Base-by-base conservation (phyloP, 2,888 invertebrate species). In the Drosophila phalerata region DNA sequence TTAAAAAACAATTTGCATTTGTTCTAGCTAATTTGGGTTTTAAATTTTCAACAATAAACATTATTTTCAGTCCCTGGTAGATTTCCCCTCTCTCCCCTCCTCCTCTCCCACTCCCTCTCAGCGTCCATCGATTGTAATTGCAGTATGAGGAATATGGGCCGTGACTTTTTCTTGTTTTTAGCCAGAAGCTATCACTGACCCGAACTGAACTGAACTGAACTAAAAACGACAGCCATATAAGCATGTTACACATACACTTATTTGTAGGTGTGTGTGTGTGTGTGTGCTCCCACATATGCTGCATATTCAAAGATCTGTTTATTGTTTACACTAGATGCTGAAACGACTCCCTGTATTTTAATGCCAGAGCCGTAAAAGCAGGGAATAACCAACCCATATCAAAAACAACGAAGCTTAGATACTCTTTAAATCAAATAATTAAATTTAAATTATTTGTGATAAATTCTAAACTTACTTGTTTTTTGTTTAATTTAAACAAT, bases 301-400 rank as follows among this genome's bases (percentile, higher is more conserved):
- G 65, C 62, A 48, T 58, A 70, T 45, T 57, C 55, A 62, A 80
- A 85, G 80, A 77, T 82, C 83, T 82, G 81, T 82, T 85, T 85
- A 82, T 85, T 85, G 85, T 82, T 82, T 82, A 85, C 83, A 82
- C 69, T 77, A 61, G 69, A 49, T 64, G 62, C 52, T 69, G 47
- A 25, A 58, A 60, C n/a, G 28, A 38, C 17, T 11, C 42, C 38
- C 42, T 2, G 25, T 37, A 37, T 45, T 64, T 65, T 55, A 52
- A 68, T 73, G 74, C 53, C 60, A 65, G 58, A 66, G 57, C 58
- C 22, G 67, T 71, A 65, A 75, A 60, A 22, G 8, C 40, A 43
- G 28, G 30, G 22, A 17, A 22, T 43, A 5, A n/a, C 1, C 32
- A 8, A 9, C 11, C n/a, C 11, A n/a, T 32, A 17, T 17, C 1